These are phyloP conservation scores for Lepidurus apus DNA, from an alignment of 1,140 invertebrate genomes.

Conservation along the genomic window DNA sequence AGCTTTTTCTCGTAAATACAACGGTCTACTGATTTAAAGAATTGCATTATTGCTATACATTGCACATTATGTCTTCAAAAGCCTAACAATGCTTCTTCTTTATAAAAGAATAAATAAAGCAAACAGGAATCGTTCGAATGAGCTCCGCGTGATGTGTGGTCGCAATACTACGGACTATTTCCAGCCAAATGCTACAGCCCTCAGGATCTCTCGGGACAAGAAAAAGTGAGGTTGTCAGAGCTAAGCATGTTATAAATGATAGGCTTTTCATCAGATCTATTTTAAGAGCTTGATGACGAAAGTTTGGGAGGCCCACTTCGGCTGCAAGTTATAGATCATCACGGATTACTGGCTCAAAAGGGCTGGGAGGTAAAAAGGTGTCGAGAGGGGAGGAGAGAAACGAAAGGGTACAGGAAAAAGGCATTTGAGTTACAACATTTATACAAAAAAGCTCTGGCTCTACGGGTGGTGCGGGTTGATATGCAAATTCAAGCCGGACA, in stretches of 20 bases:
- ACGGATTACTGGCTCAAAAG: neutral
- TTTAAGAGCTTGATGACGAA: neutral
- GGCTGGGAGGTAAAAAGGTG: neutral
- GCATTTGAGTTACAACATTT: conserved; percentile 21
- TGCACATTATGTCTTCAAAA: conserved; percentile 1
- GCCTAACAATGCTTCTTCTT: conserved; percentile 5
- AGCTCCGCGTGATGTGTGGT: neutral
- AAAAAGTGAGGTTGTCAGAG: neutral
- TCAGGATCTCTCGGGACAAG: neutral
- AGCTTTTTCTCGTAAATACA: neutral
- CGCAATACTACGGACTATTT: neutral
- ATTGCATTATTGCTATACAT: conserved; percentile 11
- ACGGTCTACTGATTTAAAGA: neutral
- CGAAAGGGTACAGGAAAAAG: conserved; percentile 5
- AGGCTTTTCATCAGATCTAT: neutral
- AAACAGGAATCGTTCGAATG: neutral
- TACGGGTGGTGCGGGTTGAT: conserved; percentile 16
- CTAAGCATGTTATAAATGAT: conserved; percentile 4
- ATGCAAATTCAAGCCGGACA: conserved; percentile 21
- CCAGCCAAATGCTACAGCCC: neutral
- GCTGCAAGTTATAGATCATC: neutral
- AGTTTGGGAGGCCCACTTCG: neutral
- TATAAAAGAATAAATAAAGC: conserved; percentile 12
- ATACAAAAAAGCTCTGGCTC: neutral
- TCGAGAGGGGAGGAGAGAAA: neutral